Conservation (phyloP, 2,888 invertebrate genomes). For the Orchestes rusci region DNA sequence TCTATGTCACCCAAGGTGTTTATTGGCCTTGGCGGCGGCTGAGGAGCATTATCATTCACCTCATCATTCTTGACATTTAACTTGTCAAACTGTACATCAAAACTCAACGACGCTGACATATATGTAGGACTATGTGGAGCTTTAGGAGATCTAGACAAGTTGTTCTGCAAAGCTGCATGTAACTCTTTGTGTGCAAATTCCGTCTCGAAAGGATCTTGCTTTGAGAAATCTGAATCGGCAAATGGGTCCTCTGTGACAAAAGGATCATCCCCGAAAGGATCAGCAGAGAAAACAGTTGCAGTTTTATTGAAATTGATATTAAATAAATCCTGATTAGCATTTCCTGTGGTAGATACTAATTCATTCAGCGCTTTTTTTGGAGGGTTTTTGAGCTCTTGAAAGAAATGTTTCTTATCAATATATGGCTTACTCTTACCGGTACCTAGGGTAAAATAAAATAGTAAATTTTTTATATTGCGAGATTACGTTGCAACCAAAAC, state of each 20-base stretch:
- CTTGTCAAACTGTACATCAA: slow-evolving; percentile 33
- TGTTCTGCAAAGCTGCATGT: slow-evolving; percentile 23
- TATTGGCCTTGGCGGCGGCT: slow-evolving; percentile 59
- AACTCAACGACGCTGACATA: too few relatives aligned
- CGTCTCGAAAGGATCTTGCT: slow-evolving; percentile 58
- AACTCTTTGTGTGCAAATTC: slow-evolving; percentile 33
- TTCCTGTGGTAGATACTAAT: slow-evolving; percentile 52
- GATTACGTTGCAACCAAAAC: slow-evolving; percentile 7
- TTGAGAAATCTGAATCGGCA: slow-evolving; percentile 50
- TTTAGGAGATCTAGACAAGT: slow-evolving; percentile 34
- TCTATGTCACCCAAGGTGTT: slow-evolving; percentile 53
- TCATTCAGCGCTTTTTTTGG: slow-evolving; percentile 90
- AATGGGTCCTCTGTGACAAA: slow-evolving; percentile 66
- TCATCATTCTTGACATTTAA: slow-evolving; percentile 30
- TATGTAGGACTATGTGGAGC: slow-evolving; percentile 14
- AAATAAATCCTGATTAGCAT: slow-evolving; percentile 20
- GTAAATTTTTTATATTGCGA: slow-evolving; percentile 11
- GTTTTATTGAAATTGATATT: slow-evolving; percentile 27
- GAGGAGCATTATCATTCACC: slow-evolving; percentile 48
- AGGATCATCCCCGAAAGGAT: slow-evolving; percentile 66
- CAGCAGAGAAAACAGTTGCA: slow-evolving; percentile 45
- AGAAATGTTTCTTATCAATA: slow-evolving; percentile 93
- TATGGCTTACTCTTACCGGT: slow-evolving; percentile 88
- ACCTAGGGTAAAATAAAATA: slow-evolving; percentile 46
- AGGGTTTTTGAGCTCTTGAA: slow-evolving; percentile 91